phyloP scores from a whole-genome alignment of 2,888 invertebrate genomes.

The Acanthosepion lycidas region DNA sequence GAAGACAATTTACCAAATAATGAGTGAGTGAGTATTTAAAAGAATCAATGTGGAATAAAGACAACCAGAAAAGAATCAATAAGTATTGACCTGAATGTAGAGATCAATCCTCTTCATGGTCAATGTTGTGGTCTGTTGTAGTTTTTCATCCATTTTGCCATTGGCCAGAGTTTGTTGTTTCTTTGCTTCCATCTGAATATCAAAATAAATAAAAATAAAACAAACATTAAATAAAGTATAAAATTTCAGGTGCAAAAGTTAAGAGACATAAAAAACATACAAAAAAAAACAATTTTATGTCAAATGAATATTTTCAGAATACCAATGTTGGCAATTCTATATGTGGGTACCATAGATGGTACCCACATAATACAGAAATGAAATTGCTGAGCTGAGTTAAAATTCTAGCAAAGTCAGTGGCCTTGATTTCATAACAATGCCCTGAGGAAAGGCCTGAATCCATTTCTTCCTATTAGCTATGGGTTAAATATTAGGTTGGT shows the following conservation, averaged over 20 bases:
- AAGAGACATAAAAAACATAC: background rate
- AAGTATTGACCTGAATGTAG: constrained; percentile 79
- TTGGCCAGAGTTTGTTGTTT: constrained; percentile 73
- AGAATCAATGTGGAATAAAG: background rate
- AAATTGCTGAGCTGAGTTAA: no score
- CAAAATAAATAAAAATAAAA: background rate
- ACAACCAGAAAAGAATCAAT: background rate
- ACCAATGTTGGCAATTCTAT: no score
- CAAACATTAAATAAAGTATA: background rate
- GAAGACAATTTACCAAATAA: no score
- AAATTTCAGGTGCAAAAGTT: background rate
- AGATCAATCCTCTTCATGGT: constrained; percentile 88
- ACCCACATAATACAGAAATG: no score
- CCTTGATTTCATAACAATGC: no score
- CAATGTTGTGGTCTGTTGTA: constrained; percentile 92
- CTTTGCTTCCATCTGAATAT: constrained; percentile 56
- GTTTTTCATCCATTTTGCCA: constrained; percentile 81
- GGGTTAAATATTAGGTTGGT: no score
- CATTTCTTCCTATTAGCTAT: no score
- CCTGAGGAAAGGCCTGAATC: no score
- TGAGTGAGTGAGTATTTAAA: no score
- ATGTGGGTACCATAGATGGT: no score
- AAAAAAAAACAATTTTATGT: background rate
- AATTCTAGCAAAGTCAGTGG: no score
- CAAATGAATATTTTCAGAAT: background rate